These are phyloP conservation scores for Nomada hirtipes DNA, from an alignment of 2,888 invertebrate genomes.

Conservation along the genomic window DNA sequence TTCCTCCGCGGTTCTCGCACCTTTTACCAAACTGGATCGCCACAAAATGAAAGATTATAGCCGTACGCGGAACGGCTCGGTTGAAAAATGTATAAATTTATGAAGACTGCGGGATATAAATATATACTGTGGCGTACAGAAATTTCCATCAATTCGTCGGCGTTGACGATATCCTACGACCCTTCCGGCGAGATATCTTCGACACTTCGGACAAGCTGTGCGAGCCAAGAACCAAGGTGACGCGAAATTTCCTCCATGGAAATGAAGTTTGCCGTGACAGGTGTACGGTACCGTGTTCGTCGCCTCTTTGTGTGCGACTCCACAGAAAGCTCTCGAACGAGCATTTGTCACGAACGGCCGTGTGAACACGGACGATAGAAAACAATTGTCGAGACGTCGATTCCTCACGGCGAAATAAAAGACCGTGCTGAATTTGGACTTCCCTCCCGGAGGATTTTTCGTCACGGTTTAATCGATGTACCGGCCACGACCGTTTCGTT, in stretches of 20 bases:
- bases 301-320: conserved; percentile 30
- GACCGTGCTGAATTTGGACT: conserved; percentile 19
- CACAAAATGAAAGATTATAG: too few relatives aligned
- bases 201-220: conserved; percentile 60
- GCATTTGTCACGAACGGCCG: conserved; percentile 46
- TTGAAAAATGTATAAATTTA: conserved; percentile 8
- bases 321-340: conserved; percentile 51
- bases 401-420: conserved; percentile 39
- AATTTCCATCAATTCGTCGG: conserved; percentile 53
- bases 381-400: conserved; percentile 53
- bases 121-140: conserved; percentile 25
- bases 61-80: too few relatives aligned
- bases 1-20: too few relatives aligned
- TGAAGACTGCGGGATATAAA: conserved; percentile 22
- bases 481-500: background rate
- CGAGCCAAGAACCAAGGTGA: conserved; percentile 43
- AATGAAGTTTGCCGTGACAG: conserved; percentile 66
- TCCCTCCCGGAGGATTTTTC: background rate
- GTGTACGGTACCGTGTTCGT: conserved; percentile 45
- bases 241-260: conserved; percentile 66
- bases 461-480: conserved; percentile 23
- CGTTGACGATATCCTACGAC: conserved; percentile 45
- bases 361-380: conserved; percentile 51
- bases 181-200: conserved; percentile 43
- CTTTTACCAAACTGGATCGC: too few relatives aligned